Conservation (phyloP, 2,113 vertebrate genomes). For the Lipophrys pholis region DNA sequence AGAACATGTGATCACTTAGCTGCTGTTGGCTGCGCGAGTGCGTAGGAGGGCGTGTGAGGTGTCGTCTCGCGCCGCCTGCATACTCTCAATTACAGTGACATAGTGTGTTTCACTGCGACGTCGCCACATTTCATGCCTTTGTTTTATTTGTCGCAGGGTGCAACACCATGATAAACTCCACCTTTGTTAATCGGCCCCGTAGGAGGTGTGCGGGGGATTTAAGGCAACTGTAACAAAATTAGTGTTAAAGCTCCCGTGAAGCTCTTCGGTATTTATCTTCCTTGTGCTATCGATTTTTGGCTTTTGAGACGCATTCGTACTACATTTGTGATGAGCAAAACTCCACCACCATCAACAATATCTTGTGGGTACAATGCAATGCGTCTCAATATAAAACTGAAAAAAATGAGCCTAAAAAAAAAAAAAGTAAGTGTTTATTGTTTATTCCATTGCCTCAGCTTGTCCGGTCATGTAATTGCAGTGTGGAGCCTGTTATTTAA, state of each 20-base stretch:
- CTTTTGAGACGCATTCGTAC: slow-evolving; percentile 38
- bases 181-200: slow-evolving; percentile 55
- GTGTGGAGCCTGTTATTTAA: too few relatives aligned
- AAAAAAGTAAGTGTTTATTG: too few relatives aligned
- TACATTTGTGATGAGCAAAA: slow-evolving; percentile 32
- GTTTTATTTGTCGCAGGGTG: slow-evolving; percentile 38
- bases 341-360: background rate
- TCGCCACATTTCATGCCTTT: slow-evolving; percentile 40
- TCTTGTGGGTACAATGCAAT: background rate
- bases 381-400: too few relatives aligned
- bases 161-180: slow-evolving; percentile 55
- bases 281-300: slow-evolving; percentile 43
- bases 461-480: too few relatives aligned
- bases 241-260: slow-evolving; percentile 53
- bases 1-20: background rate
- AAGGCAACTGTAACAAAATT: slow-evolving; percentile 53
- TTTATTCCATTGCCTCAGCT: too few relatives aligned
- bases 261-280: slow-evolving; percentile 47
- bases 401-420: background rate
- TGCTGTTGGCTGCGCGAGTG: background rate
- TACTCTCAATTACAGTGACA: slow-evolving; percentile 65
- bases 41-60: background rate
- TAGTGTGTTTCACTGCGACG: slow-evolving; percentile 43
- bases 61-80: slow-evolving; percentile 15
- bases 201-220: slow-evolving; percentile 42